Conservation (phyloP, 1,140 invertebrate species). For the Belonocnema kinseyi region DNA sequence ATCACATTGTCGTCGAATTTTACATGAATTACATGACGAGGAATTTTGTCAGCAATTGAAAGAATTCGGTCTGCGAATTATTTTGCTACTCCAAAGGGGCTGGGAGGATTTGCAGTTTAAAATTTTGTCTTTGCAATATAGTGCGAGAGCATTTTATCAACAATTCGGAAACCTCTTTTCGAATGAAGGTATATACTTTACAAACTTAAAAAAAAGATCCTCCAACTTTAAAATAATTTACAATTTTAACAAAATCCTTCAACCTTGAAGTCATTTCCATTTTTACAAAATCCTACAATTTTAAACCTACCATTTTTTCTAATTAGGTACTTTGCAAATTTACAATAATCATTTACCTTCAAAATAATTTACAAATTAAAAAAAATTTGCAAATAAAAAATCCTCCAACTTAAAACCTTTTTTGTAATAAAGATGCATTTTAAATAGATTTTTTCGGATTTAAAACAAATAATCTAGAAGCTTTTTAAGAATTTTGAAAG, state of each 20-base stretch:
- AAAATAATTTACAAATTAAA: no score
- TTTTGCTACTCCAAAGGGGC: conserved; percentile 58
- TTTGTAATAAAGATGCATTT: no score
- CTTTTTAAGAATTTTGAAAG: no score
- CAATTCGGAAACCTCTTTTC: conserved; percentile 55
- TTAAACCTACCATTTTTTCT: no score
- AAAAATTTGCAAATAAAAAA: no score
- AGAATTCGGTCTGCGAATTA: conserved; percentile 57
- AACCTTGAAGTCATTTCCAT: neutral
- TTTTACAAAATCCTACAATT: no score
- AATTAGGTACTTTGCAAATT: no score
- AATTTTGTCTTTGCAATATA: conserved; percentile 61
- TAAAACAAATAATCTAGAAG: no score
- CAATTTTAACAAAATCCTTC: conserved; percentile 49
- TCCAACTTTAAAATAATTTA: conserved; percentile 37
- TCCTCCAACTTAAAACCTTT: no score
- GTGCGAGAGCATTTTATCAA: conserved; percentile 61
- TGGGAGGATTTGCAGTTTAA: conserved; percentile 63
- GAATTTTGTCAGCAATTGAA: conserved; percentile 65
- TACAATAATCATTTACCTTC: no score
- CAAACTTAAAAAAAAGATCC: neutral
- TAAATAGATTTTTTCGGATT: no score
- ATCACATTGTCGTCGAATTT: conserved; percentile 56
- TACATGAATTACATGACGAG: conserved; percentile 66
- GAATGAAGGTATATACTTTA: conserved; percentile 58